Base-by-base conservation (phyloP, 2,888 invertebrate species). In the Drosophila planitibia region DNA sequence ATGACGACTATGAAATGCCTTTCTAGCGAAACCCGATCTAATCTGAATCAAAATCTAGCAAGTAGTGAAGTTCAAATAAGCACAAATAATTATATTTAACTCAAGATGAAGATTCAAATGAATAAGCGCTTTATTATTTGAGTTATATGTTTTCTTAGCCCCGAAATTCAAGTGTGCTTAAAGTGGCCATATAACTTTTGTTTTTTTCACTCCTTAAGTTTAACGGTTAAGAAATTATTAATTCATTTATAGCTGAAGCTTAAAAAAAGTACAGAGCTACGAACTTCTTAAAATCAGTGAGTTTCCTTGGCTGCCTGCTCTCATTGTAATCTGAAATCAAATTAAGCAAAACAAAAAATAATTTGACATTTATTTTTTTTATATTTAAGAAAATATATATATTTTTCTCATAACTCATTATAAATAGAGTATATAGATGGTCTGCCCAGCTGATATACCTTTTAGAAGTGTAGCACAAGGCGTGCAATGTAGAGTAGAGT, bases 1-100 rank as follows among this genome's bases (percentile, higher is more conserved):
- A 19, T 3, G 14, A 19, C 47, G 64, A 65, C n/a, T 19, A 3
- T n/a, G 9, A 9, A 47, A 75, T 71, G n/a, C 75, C n/a, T 59
- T 39, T 4, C 19, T 14, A 12, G 25, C 1, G 16, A 47, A 47
- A 25, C 7, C 16, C 2, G 9, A 1, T 47, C 7, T 4, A 47
- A 22, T 7, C 22, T 12, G n/a, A 41, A 41, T 41, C 10, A 10
- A 41, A n/a, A 41, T n/a, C 12, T 12, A 2, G 41, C 5, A 12
- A 41, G 1, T 10, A n/a, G 41, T 4, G n/a, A 10, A 41, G 1
- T 4, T 10, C n/a, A 2, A n/a, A 41, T 30, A 3, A 30, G 51
- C 5, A n/a, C 19, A 19, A 12, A 12, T 1, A 1, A 32, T 6
- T 0, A n/a, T 14, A n/a, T 9, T 25, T 16, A 25, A 9, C 14